These are phyloP conservation scores for Drosophila tanythrix DNA, from an alignment of 2,888 invertebrate species.

Conservation along the genomic window DNA sequence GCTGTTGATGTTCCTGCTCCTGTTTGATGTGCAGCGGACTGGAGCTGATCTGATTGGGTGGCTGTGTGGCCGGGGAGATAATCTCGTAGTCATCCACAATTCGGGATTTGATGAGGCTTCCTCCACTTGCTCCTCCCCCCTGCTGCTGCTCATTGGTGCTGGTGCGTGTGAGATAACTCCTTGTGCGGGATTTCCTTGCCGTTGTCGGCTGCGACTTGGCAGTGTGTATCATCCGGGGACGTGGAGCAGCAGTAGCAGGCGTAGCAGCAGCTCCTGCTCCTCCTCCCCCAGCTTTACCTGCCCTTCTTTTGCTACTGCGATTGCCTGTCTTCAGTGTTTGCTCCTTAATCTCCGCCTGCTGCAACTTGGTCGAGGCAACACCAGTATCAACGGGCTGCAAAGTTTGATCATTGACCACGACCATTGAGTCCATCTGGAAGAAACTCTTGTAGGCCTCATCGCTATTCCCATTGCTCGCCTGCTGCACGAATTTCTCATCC, in stretches of 20 bases:
- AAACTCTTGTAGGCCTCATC: slow-evolving; percentile 85
- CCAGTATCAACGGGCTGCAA: slow-evolving; percentile 42
- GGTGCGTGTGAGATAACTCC: slow-evolving; percentile 86
- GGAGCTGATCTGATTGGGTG: slow-evolving; percentile 82
- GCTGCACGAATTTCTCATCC: slow-evolving; percentile 81
- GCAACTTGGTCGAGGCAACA: slow-evolving; percentile 37
- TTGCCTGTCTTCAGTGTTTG: slow-evolving; percentile 21
- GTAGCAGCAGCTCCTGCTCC: not conserved
- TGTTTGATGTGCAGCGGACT: slow-evolving; percentile 82
- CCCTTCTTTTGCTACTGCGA: slow-evolving; percentile 59
- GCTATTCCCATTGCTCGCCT: slow-evolving; percentile 25
- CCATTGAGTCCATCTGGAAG: slow-evolving; percentile 85
- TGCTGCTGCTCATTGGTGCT: slow-evolving; percentile 41
- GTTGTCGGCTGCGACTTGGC: slow-evolving; percentile 86
- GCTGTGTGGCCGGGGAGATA: slow-evolving; percentile 80
- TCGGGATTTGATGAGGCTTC: slow-evolving; percentile 48
- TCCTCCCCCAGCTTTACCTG: slow-evolving; percentile 41
- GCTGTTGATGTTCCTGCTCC: slow-evolving; percentile 69
- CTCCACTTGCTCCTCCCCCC: slow-evolving; percentile 22
- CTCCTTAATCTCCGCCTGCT: slow-evolving; percentile 18
- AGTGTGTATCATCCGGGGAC: slow-evolving; percentile 92
- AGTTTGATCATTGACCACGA: slow-evolving; percentile 77
- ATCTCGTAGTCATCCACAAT: slow-evolving; percentile 84
- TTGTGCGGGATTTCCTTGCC: slow-evolving; percentile 86
- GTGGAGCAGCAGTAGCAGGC: slow-evolving; percentile 73